Base-by-base conservation (phyloP, 2,888 invertebrate genomes). In the Cerastis leucographa region DNA sequence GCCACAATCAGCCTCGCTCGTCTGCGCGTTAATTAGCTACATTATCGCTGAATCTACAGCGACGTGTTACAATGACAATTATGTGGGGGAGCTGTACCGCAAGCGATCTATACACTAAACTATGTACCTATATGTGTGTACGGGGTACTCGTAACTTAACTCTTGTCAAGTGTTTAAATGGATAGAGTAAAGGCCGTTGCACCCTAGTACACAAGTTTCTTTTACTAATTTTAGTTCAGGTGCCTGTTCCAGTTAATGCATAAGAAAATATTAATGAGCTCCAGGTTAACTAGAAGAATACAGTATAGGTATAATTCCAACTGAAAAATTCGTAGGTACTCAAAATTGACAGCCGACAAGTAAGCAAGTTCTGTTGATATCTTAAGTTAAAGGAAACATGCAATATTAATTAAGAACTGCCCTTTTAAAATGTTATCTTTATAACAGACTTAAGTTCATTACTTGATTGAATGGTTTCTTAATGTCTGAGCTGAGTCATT, bases 21-120 rank as follows among this genome's bases (percentile, higher is more conserved):
- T 91, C 92, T 93, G 92, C 88, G 76, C 91, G 91, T 93, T 94
- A 94, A 95, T 95, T 94, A 94, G 92, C 91, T 90, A 91, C 92
- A 94, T 94, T 94, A 95, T 94, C 94, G 91, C 90, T 86, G 88
- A 90, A 93, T 94, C 93, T 93, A 92, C 89, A 86, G 89, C 90
- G 88, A 89, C 86, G 85, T 86, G 80, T 89, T 87, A 89, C 88
- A 89, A 87, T 89, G 86, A 89, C 90, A 88, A 89, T 88, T 87
- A 89, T 86, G 86, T 81, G 83, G 85, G 87, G 88, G 86, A 87
- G 82, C 78, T 81, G 84, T 86, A 86, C 85, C 84, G 83, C 79
- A 79, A 81, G 80, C 78, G 76, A 85, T 85, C 77, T 82, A 71
- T 82, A 72, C 78, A 61, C 73, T 74, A 54, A 74, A 73, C 81